Evolutionary conservation across 2,888 invertebrate genomes (phyloP).

Genomic region (Oligia strigilis): DNA sequence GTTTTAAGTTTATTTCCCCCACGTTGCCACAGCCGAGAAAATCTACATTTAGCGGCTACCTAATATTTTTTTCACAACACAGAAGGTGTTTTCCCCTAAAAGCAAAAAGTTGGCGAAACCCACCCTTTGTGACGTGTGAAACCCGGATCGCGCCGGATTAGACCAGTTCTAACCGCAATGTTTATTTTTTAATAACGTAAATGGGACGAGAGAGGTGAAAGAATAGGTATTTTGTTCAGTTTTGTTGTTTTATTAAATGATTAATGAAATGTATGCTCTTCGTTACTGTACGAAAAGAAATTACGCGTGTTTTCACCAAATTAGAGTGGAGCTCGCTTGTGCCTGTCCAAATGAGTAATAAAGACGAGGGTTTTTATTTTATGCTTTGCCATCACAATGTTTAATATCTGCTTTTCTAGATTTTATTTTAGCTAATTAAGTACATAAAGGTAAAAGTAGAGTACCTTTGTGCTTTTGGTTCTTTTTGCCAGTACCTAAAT

Average conservation of each 20-base stretch:
- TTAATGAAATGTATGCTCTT: constrained; percentile 36
- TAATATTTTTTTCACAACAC: constrained; percentile 61
- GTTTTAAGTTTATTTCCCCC: constrained; percentile 59
- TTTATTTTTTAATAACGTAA: constrained; percentile 69
- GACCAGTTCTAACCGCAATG: constrained; percentile 67
- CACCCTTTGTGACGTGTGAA: constrained; percentile 62
- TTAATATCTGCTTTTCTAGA: constrained; percentile 26
- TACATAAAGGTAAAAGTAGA: not conserved
- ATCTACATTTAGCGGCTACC: constrained; percentile 62
- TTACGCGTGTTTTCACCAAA: constrained; percentile 36
- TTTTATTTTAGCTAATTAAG: constrained; percentile 27
- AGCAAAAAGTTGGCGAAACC: constrained; percentile 58
- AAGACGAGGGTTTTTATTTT: constrained; percentile 32
- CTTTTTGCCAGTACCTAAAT: not conserved
- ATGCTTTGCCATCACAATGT: constrained; percentile 26
- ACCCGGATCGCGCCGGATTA: constrained; percentile 69
- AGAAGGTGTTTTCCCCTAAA: constrained; percentile 54
- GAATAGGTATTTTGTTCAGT: constrained; percentile 37
- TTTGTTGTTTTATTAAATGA: constrained; percentile 25
- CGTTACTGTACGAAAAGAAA: constrained; percentile 19
- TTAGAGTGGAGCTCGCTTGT: constrained; percentile 23
- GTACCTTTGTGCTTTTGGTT: not conserved
- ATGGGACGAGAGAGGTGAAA: constrained; percentile 54
- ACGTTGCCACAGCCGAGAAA: constrained; percentile 55
- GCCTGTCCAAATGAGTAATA: constrained; percentile 33